Conservation (phyloP, 1,140 invertebrate genomes). For the Zaprionus ornatus region DNA sequence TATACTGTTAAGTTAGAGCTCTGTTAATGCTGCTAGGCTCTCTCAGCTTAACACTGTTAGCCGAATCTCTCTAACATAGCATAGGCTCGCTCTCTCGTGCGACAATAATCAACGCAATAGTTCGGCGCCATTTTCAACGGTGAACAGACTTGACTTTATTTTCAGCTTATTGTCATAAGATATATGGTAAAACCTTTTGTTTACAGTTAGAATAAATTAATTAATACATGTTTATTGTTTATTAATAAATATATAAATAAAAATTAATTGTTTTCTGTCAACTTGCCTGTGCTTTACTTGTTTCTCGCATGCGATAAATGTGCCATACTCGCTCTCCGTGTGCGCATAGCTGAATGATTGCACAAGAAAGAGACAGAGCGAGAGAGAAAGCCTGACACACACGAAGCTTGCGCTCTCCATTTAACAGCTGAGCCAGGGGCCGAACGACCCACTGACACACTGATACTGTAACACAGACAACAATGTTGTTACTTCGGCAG, state of each 20-base stretch:
- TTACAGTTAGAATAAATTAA: not conserved
- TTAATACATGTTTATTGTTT: not conserved
- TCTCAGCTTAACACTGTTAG: slow-evolving; percentile 21
- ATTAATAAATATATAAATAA: not conserved
- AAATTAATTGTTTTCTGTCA: not conserved
- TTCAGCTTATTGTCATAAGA: not conserved
- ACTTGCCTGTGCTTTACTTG: not conserved
- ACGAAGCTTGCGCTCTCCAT: slow-evolving; percentile 29
- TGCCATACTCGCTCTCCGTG: not conserved
- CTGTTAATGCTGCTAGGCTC: slow-evolving; percentile 2
- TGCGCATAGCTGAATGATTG: slow-evolving; percentile 36
- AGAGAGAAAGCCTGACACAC: not conserved
- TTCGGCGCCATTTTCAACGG: slow-evolving; percentile 29
- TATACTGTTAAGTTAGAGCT: slow-evolving; percentile 3
- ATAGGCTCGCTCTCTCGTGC: slow-evolving; percentile 14
- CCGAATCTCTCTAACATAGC: not conserved
- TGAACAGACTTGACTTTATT: not conserved
- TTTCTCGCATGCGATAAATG: slow-evolving; percentile 47
- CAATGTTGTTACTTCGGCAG: slow-evolving; percentile 29
- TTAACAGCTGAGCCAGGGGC: slow-evolving; percentile 32
- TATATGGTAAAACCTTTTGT: not conserved
- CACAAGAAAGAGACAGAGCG: slow-evolving; percentile 4
- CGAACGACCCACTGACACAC: slow-evolving; percentile 75
- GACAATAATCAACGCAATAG: slow-evolving; percentile 6
- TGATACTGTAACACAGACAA: slow-evolving; percentile 54